Conservation (phyloP, 2,797 vertebrate genomes). For the Pagetopsis macropterus region DNA sequence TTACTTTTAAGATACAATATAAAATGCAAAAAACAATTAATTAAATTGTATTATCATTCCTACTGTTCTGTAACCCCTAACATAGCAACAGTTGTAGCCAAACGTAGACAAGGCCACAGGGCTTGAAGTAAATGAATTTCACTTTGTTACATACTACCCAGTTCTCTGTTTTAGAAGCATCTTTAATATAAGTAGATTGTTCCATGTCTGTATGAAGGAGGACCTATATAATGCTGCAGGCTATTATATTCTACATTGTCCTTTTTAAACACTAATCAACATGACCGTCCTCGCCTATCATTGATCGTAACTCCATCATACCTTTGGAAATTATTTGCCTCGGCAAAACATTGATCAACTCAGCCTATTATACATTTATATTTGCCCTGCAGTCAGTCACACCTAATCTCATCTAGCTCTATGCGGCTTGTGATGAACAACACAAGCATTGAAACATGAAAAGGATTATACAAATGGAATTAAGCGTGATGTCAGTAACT, state of each 20-base stretch:
- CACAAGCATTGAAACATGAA: constrained; percentile 47
- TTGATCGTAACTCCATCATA: constrained; percentile 35
- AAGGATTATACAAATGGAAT: constrained; percentile 46
- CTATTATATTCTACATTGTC: constrained; percentile 5
- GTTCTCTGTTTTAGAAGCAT: neutral
- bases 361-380: constrained; percentile 40
- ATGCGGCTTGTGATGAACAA: constrained; percentile 51
- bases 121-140: neutral
- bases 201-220: neutral
- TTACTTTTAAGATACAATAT: neutral
- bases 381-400: constrained; percentile 48
- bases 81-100: neutral
- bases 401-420: constrained; percentile 48
- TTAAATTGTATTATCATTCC: too few relatives aligned
- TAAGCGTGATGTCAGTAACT: constrained; percentile 31
- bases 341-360: constrained; percentile 59
- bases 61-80: neutral
- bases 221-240: neutral
- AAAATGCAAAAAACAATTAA: neutral
- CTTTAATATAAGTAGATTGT: neutral
- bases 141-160: neutral
- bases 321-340: constrained; percentile 43
- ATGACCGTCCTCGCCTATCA: constrained; percentile 16
- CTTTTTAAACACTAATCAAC: constrained; percentile 48
- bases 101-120: neutral